phyloP scores from a whole-genome alignment of 2,797 vertebrate genomes.

The Schizothorax lantsangensis region DNA sequence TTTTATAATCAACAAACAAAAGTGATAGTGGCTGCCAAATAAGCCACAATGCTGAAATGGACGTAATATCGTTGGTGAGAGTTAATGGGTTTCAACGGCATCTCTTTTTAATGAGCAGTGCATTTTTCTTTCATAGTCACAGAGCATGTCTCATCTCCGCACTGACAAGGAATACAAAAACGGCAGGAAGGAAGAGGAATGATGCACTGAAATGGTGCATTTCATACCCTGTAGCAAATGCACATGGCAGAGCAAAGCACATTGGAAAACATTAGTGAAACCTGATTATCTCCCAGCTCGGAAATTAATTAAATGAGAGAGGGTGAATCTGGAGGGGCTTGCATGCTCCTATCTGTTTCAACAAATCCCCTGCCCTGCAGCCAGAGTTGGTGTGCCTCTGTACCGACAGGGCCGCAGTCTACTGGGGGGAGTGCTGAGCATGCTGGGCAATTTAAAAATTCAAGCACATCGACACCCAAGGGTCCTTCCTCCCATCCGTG shows the following conservation, averaged over 20 bases:
- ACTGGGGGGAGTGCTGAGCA: slow-evolving; percentile 42
- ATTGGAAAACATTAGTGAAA: slow-evolving; percentile 80
- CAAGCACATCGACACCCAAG: slow-evolving; percentile 33
- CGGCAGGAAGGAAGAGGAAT: slow-evolving; percentile 42
- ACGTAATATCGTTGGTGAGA: neutral
- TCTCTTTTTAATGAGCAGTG: slow-evolving; percentile 26
- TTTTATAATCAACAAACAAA: slow-evolving; percentile 2
- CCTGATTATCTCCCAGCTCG: slow-evolving; percentile 78
- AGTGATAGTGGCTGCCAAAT: slow-evolving; percentile 27
- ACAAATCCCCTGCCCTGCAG: slow-evolving; percentile 69
- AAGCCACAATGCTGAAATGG: neutral
- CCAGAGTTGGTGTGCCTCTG: slow-evolving; percentile 52
- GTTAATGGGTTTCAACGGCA: slow-evolving; percentile 31
- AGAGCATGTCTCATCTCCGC: neutral
- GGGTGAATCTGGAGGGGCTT: slow-evolving; percentile 65
- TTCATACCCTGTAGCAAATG: slow-evolving; percentile 73
- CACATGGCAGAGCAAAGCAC: slow-evolving; percentile 67
- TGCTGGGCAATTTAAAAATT: slow-evolving; percentile 50
- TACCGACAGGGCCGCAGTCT: slow-evolving; percentile 41
- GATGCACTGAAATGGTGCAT: slow-evolving; percentile 64
- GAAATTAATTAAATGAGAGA: slow-evolving; percentile 79
- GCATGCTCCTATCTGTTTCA: slow-evolving; percentile 59
- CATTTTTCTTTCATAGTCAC: slow-evolving; percentile 17
- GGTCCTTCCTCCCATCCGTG: neutral
- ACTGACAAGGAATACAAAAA: slow-evolving; percentile 59